These are phyloP conservation scores for Caenorhabditis macrosperma DNA, from an alignment of 2,888 invertebrate species.

Conservation along the genomic window DNA sequence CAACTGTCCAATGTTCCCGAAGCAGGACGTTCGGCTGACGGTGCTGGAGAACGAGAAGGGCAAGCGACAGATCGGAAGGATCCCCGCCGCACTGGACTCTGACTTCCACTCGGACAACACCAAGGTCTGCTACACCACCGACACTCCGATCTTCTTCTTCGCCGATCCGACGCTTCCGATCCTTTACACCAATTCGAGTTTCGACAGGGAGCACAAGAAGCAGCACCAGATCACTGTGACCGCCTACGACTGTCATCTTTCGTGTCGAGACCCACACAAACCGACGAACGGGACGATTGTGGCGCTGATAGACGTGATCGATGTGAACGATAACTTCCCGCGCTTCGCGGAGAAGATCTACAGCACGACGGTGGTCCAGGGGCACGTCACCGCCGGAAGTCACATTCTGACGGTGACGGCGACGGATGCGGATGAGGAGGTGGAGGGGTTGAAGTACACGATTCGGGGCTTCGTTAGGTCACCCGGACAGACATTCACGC, in stretches of 20 bases:
- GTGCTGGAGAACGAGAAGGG: slow-evolving; percentile 64
- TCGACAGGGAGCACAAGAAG: slow-evolving; percentile 65
- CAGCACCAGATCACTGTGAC: slow-evolving; percentile 64
- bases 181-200: slow-evolving; percentile 64
- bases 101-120: slow-evolving; percentile 70
- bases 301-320: slow-evolving; percentile 59
- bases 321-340: slow-evolving; percentile 75
- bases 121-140: slow-evolving; percentile 67
- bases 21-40: slow-evolving; percentile 61
- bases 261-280: slow-evolving; percentile 66
- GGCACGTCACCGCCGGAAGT: slow-evolving; percentile 61
- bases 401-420: slow-evolving; percentile 62
- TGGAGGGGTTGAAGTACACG: slow-evolving; percentile 57
- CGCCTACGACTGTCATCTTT: slow-evolving; percentile 66
- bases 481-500: slow-evolving; percentile 41
- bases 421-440: slow-evolving; percentile 63
- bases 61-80: slow-evolving; percentile 60
- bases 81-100: slow-evolving; percentile 66
- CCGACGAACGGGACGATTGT: slow-evolving; percentile 63
- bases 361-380: slow-evolving; percentile 64
- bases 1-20: slow-evolving; percentile 72
- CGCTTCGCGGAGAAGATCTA: slow-evolving; percentile 64
- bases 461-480: slow-evolving; percentile 61
- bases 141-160: slow-evolving; percentile 65
- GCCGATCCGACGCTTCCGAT: slow-evolving; percentile 61